A percentile compares a stretch with the other conserved stretches of the same genome.
Evolutionary conservation across 1,140 invertebrate genomes (phyloP).

Genomic region (Helicorthomorpha holstii): DNA sequence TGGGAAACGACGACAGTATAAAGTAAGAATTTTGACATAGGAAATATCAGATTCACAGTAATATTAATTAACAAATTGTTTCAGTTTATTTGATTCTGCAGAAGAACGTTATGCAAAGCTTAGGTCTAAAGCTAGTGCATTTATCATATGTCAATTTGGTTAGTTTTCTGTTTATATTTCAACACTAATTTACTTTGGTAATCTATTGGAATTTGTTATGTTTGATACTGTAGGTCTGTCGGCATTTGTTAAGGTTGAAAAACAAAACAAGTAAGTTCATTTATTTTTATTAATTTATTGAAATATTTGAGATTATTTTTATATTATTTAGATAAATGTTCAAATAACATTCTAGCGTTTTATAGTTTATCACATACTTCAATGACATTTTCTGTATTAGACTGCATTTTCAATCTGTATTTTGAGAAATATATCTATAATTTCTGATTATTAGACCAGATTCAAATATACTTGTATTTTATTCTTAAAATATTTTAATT

Average conservation of each 20-base stretch:
- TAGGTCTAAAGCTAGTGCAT: conserved; percentile 34
- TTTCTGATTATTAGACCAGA: too few relatives aligned
- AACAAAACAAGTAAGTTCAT: not conserved
- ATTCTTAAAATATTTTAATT: too few relatives aligned
- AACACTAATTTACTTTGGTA: not conserved
- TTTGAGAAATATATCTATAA: too few relatives aligned
- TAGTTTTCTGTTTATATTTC: conserved; percentile 5
- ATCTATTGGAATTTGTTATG: not conserved
- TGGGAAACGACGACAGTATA: conserved; percentile 27
- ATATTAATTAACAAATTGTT: conserved; percentile 19
- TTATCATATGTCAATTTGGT: conserved; percentile 27
- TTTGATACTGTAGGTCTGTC: not conserved
- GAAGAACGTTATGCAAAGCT: conserved; percentile 41
- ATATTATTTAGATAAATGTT: not conserved
- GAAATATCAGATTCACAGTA: not conserved
- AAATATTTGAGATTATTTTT: not conserved
- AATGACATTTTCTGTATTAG: too few relatives aligned
- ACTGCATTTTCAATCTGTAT: too few relatives aligned
- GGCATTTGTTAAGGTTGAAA: not conserved
- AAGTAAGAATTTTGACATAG: conserved; percentile 25
- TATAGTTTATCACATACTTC: too few relatives aligned
- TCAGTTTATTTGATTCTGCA: conserved; percentile 48
- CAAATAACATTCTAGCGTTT: conserved; percentile 41
- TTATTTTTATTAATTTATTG: conserved; percentile 2
- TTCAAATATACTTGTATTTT: too few relatives aligned